Percentiles rank a stretch among this genome's conserved stretches.
Conservation (phyloP, 1,140 invertebrate species). For the Brachionus koreanus region DNA sequence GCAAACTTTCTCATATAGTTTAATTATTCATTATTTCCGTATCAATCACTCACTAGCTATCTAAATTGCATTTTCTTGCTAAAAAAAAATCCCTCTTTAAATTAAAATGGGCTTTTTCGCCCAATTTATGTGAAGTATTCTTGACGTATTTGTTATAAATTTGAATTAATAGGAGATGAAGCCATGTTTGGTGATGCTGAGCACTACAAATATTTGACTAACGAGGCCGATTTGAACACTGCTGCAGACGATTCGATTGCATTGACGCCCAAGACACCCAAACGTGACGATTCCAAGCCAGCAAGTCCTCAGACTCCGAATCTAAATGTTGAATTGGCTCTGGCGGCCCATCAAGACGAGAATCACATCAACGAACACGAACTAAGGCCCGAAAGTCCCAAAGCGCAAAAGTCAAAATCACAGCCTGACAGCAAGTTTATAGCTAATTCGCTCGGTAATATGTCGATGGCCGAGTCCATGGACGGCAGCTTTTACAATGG, state of each 20-base stretch:
- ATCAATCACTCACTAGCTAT: not conserved
- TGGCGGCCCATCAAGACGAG: not conserved
- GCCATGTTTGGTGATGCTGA: slow-evolving; percentile 43
- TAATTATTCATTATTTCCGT: not conserved
- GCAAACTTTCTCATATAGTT: not conserved
- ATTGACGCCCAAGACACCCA: slow-evolving; percentile 36
- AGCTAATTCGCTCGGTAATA: not conserved
- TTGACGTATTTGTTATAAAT: not conserved
- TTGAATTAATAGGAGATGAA: slow-evolving; percentile 33
- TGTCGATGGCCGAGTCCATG: slow-evolving; percentile 31
- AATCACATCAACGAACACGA: not conserved
- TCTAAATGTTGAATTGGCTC: not conserved
- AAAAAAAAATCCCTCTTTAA: not conserved
- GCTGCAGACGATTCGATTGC: slow-evolving; percentile 35
- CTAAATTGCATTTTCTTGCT: not conserved
- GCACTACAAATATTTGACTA: slow-evolving; percentile 43
- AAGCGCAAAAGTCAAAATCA: not conserved
- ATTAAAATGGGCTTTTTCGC: not conserved
- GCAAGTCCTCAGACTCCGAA: not conserved
- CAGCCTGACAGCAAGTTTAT: not conserved
- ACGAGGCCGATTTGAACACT: slow-evolving; percentile 43
- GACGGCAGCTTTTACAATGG: slow-evolving; percentile 36
- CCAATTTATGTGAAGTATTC: not conserved
- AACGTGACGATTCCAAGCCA: slow-evolving; percentile 31
- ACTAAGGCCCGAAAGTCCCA: not conserved